phyloP scores from a whole-genome alignment of 2,888 invertebrate genomes.

The Frankliniella fusca region DNA sequence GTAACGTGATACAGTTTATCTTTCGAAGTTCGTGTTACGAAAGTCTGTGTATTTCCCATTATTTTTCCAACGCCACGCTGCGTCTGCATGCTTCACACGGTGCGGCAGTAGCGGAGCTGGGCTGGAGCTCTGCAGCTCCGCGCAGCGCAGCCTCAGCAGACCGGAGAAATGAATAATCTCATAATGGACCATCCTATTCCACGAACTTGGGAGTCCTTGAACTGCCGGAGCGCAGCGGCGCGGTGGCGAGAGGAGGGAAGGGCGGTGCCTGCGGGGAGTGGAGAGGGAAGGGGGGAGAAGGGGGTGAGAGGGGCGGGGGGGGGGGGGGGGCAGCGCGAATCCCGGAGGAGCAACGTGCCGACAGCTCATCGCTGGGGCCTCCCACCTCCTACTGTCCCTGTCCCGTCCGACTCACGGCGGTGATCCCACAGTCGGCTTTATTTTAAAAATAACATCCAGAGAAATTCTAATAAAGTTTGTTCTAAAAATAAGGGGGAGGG shows the following conservation, averaged over 20 bases:
- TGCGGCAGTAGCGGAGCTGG: too few species aligned
- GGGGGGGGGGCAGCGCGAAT: background rate
- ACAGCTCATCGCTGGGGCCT: too few species aligned
- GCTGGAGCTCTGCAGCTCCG: too few species aligned
- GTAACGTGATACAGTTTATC: too few species aligned
- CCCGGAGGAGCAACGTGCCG: too few species aligned
- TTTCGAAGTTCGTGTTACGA: too few species aligned
- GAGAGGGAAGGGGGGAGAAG: background rate
- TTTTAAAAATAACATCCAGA: background rate
- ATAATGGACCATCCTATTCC: slow-evolving; percentile 13
- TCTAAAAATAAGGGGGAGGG: too few species aligned
- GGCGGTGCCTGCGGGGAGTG: background rate
- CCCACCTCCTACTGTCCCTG: too few species aligned
- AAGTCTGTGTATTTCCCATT: too few species aligned
- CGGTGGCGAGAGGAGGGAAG: background rate
- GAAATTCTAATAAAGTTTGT: too few species aligned
- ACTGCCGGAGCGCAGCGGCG: background rate
- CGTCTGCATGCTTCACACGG: too few species aligned
- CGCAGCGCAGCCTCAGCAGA: background rate
- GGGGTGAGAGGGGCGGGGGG: background rate
- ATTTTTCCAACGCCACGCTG: too few species aligned
- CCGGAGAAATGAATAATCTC: slow-evolving; percentile 8
- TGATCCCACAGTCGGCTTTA: background rate
- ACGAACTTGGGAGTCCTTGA: slow-evolving; percentile 24
- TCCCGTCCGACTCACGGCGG: background rate